Conservation (phyloP, 2,797 vertebrate genomes). For the Schizopygopsis pylzovi region DNA sequence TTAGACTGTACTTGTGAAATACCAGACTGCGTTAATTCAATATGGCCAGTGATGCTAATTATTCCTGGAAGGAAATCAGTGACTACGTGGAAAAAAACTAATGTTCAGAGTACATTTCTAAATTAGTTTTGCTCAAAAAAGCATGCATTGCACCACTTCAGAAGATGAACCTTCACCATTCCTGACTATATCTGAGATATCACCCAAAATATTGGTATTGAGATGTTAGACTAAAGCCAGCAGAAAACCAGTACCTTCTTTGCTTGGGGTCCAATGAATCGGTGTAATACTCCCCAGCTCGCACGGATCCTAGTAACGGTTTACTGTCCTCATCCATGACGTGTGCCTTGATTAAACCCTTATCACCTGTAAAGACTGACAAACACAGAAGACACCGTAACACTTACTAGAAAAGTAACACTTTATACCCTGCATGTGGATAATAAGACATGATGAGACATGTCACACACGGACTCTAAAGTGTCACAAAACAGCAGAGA, state of each 20-base stretch:
- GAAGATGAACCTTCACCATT: neutral
- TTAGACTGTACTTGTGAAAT: constrained; percentile 76
- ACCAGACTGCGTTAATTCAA: constrained; percentile 71
- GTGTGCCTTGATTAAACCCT: constrained; percentile 43
- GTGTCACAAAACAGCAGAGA: constrained; percentile 27
- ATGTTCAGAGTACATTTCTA: neutral
- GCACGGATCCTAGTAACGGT: constrained; percentile 73
- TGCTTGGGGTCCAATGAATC: constrained; percentile 75
- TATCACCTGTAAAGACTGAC: constrained; percentile 66
- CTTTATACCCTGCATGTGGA: neutral
- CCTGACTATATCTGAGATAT: neutral
- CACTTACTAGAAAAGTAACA: neutral
- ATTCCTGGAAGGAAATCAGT: constrained; percentile 31
- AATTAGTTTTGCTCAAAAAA: too few species aligned
- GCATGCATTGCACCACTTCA: neutral
- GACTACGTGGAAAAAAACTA: neutral
- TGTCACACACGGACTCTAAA: constrained; percentile 36
- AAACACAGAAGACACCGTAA: neutral
- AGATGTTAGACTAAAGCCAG: neutral
- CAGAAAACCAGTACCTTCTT: constrained; percentile 72
- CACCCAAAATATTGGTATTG: neutral
- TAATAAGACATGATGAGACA: constrained; percentile 11
- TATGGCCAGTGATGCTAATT: constrained; percentile 42
- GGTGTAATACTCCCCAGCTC: constrained; percentile 64
- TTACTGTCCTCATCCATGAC: constrained; percentile 78